Percentiles rank a stretch among this genome's conserved stretches.
Conservation (phyloP, 2,797 vertebrate species). For the Ctenopoma kingsleyae region DNA sequence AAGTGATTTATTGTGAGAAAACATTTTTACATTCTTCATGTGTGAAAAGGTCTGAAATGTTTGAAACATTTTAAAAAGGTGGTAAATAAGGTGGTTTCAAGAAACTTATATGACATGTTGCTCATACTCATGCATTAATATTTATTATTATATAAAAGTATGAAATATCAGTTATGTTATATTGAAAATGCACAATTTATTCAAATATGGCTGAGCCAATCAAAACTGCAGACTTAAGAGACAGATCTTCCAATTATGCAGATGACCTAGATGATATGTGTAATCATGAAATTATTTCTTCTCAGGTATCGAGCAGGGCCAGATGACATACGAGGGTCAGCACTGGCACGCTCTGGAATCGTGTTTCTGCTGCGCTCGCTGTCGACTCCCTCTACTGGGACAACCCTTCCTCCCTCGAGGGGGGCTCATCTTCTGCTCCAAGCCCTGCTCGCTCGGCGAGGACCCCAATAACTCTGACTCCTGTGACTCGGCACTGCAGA, state of each 20-base stretch:
- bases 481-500: constrained; percentile 86
- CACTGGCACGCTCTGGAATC: constrained; percentile 92
- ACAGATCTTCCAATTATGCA: not conserved
- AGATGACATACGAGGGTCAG: constrained; percentile 93
- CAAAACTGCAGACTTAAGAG: not conserved
- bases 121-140: not conserved
- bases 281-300: not conserved
- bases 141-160: no score
- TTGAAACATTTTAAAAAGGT: no score
- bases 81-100: no score
- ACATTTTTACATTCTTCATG: no score
- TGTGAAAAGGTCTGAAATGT: no score
- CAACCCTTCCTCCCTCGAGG: constrained; percentile 90
- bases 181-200: not conserved
- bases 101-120: no score
- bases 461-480: constrained; percentile 86
- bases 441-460: constrained; percentile 88
- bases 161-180: not conserved
- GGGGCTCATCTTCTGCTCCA: constrained; percentile 93
- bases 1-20: no score
- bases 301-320: constrained; percentile 92
- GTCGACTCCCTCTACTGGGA: constrained; percentile 87
- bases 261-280: not conserved
- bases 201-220: not conserved
- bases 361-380: constrained; percentile 92